Evolutionary conservation across 1,140 invertebrate species (phyloP).

Genomic region (Pygmarrhopalites habei): DNA sequence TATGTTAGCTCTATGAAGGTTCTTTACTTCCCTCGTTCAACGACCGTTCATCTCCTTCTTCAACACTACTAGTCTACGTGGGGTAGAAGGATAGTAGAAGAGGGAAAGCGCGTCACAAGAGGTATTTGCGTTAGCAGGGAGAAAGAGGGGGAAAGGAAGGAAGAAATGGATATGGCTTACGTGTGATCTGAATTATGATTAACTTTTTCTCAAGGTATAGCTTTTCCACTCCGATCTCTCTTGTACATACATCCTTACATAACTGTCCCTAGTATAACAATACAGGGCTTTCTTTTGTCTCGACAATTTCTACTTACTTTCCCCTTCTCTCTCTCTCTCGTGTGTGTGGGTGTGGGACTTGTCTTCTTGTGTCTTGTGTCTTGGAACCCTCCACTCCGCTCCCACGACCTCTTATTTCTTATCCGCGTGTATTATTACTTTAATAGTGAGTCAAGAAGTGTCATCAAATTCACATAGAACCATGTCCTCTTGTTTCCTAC

Average conservation of each 20-base stretch:
- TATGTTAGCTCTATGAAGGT: too few relatives aligned
- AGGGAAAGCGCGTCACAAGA: background rate
- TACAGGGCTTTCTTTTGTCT: conserved; percentile 9
- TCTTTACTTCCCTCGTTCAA: too few relatives aligned
- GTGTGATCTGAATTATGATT: conserved; percentile 37
- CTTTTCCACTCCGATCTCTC: conserved; percentile 11
- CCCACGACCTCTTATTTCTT: conserved; percentile 20
- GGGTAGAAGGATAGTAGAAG: background rate
- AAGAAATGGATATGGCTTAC: conserved; percentile 30
- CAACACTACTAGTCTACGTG: too few relatives aligned
- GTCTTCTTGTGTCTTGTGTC: background rate
- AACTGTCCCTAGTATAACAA: too few relatives aligned
- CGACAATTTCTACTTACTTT: background rate
- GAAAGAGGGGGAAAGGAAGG: conserved; percentile 11
- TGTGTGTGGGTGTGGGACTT: background rate
- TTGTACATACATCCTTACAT: background rate
- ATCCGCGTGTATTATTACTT: conserved; percentile 26
- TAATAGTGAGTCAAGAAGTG: conserved; percentile 29
- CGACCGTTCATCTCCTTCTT: too few relatives aligned
- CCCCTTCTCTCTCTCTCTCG: background rate
- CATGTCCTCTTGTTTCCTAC: too few relatives aligned
- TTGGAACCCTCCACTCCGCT: background rate
- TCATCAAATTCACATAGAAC: conserved; percentile 4
- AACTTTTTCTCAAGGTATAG: conserved; percentile 22
- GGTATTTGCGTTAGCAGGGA: conserved; percentile 4